These are phyloP conservation scores for Zaprionus ghesquierei DNA, from an alignment of 1,140 invertebrate genomes.

Conservation along the genomic window DNA sequence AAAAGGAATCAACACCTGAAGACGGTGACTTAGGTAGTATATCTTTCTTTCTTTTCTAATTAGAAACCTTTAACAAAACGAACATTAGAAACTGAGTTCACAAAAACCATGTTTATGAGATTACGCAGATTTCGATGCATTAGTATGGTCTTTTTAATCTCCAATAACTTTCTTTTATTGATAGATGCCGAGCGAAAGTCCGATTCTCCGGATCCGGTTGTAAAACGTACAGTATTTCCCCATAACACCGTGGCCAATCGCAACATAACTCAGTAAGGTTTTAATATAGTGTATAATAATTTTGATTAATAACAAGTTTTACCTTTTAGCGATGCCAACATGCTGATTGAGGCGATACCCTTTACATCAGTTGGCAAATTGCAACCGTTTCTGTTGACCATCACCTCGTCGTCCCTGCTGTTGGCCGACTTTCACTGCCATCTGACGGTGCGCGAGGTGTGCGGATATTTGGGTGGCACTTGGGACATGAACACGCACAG, in stretches of 20 bases:
- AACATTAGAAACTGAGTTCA: too few species aligned
- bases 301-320: neutral
- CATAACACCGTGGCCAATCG: constrained; percentile 88
- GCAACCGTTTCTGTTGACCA: constrained; percentile 95
- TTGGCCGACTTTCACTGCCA: constrained; percentile 97
- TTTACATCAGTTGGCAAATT: constrained; percentile 94
- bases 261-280: constrained; percentile 87
- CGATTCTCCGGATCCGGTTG: constrained; percentile 84
- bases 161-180: neutral
- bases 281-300: neutral
- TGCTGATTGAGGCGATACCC: constrained; percentile 93
- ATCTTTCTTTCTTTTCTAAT: neutral
- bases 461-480: constrained; percentile 95
- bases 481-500: constrained; percentile 98
- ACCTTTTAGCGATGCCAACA: constrained; percentile 90
- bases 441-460: constrained; percentile 94
- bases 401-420: constrained; percentile 93
- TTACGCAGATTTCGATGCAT: too few species aligned
- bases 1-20: constrained; percentile 83
- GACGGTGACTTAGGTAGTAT: constrained; percentile 75
- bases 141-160: constrained; percentile 2
- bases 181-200: constrained; percentile 84
- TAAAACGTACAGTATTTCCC: constrained; percentile 87
- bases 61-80: neutral
- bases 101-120: too few species aligned